Evolutionary conservation across 1,140 invertebrate species (phyloP).

Genomic region (Diabrotica undecimpunctata): DNA sequence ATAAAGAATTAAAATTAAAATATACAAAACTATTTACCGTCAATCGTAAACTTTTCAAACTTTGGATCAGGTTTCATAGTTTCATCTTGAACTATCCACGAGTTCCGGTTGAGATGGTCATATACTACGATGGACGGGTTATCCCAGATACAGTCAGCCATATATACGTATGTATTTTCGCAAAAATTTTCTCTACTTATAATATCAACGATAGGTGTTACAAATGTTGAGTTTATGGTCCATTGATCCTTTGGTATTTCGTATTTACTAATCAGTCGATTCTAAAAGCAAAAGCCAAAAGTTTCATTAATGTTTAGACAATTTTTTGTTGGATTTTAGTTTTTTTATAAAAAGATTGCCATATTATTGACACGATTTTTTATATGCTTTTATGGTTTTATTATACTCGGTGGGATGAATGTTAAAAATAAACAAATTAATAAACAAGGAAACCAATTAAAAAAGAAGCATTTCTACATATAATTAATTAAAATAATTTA

Average conservation of each 20-base stretch:
- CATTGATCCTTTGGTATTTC: constrained; percentile 51
- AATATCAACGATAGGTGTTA: constrained; percentile 60
- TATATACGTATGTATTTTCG: constrained; percentile 64
- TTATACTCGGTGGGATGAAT: too few relatives aligned
- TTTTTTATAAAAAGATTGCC: too few relatives aligned
- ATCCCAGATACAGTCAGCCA: constrained; percentile 64
- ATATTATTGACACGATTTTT: too few relatives aligned
- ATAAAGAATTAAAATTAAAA: too few relatives aligned
- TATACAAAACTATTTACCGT: constrained; percentile 27
- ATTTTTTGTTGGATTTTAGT: too few relatives aligned
- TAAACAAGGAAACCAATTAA: too few relatives aligned
- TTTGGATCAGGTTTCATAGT: constrained; percentile 68
- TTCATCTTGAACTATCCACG: constrained; percentile 67
- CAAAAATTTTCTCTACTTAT: constrained; percentile 53
- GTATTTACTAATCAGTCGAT: neutral
- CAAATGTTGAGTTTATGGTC: constrained; percentile 47
- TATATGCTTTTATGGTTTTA: too few relatives aligned
- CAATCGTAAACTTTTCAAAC: constrained; percentile 62
- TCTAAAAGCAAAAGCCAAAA: neutral
- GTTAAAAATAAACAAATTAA: too few relatives aligned
- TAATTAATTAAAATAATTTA: too few relatives aligned
- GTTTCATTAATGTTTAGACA: too few relatives aligned
- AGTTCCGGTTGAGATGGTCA: constrained; percentile 54
- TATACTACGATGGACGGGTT: constrained; percentile 66
- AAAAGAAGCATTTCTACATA: too few relatives aligned